Evolutionary conservation across 2,888 invertebrate genomes (phyloP).

Genomic region (Drosophila rubida): DNA sequence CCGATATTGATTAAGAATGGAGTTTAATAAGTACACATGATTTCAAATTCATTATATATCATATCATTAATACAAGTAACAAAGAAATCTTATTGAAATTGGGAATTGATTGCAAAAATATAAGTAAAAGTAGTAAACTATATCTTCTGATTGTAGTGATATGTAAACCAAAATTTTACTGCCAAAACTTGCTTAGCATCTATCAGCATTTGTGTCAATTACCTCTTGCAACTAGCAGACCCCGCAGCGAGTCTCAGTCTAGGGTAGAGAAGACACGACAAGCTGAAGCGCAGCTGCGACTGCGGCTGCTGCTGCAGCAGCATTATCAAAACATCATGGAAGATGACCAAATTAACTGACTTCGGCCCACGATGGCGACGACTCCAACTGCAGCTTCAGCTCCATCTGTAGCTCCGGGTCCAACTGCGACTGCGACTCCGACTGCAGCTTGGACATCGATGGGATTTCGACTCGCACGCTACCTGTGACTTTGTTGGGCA

Average conservation of each 20-base stretch:
- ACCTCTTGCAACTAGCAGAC: neutral
- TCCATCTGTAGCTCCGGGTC: neutral
- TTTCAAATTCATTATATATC: too few species aligned
- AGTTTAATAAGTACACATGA: too few species aligned
- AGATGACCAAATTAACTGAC: conserved; percentile 82
- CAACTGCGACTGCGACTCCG: conserved; percentile 19
- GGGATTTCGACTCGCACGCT: conserved; percentile 51
- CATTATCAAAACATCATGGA: conserved; percentile 82
- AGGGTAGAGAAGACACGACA: conserved; percentile 43
- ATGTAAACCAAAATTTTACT: too few species aligned
- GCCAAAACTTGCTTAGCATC: too few species aligned
- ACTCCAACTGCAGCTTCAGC: neutral
- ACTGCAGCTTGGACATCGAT: conserved; percentile 23
- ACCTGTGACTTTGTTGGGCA: conserved; percentile 64
- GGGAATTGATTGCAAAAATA: too few species aligned
- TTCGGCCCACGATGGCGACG: conserved; percentile 26
- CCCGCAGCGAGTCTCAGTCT: neutral
- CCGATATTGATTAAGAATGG: too few species aligned
- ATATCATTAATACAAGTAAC: too few species aligned
- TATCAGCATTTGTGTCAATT: neutral
- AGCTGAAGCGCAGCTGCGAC: conserved; percentile 25
- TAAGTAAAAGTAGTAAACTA: too few species aligned
- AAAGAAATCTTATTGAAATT: too few species aligned
- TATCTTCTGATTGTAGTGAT: too few species aligned
- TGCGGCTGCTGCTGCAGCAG: conserved; percentile 50